Evolutionary conservation across 2,113 vertebrate genomes (phyloP), one percentile per base, ranked within the genome.

Genomic region (Bubalus kerabau): DNA sequence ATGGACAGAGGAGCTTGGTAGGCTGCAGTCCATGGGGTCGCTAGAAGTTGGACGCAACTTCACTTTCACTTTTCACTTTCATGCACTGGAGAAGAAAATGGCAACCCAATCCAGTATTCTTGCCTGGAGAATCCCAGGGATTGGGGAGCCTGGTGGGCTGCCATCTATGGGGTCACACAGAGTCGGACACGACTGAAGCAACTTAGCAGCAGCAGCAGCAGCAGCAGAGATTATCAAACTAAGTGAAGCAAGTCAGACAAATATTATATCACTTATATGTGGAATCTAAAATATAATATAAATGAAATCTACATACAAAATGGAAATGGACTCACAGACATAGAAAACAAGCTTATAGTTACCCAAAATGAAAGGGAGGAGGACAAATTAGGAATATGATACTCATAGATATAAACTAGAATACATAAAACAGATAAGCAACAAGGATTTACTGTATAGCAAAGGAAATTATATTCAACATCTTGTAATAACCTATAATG

Each of bases 131-230:
- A 36, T 67, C 17, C 17, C 64, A 67, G 32, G 64, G n/a, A 67
- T 19, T 19, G 64, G 32, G 32, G 32, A 67, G 16, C 64, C 8
- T 67, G 2, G 32, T 67, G 17, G 64, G 64, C 32, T 36, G 4
- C 64, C 64, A 5, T n/a, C 64, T 19, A 67, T 36, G 32, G 64
- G 64, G 64, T 36, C 32, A 8, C 64, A 67, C 17, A 67, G 32
- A 67, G 17, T 67, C 0, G 0, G 32, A 67, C 8, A 21, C 0
- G 0, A 67, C 64, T 67, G 64, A 67, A 67, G 64, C 32, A 9
- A 67, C 17, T 36, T 67, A 67, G 64, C 64, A 67, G 32, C 64
- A 67, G 54, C 36, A 36, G 36, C 54, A 54, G 52, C 54, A 56
- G 32, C 62, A 67, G 64, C n/a, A 74, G 9, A 74, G 11, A 74